Conservation (phyloP, 2,888 invertebrate genomes). For the Oithona nana region DNA sequence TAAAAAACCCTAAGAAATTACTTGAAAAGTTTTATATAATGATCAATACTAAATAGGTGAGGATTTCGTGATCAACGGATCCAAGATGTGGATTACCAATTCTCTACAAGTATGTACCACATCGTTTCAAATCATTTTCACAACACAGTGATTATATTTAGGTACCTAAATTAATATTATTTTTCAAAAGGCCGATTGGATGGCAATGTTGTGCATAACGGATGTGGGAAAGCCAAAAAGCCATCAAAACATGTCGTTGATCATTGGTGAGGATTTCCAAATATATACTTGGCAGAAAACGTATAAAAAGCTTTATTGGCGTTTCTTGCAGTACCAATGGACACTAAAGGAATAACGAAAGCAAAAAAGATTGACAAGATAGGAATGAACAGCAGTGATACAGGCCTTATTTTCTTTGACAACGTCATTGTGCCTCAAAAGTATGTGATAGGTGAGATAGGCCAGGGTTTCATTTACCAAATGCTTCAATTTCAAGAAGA, state of each 20-base stretch:
- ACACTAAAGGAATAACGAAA: constrained; percentile 27
- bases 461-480: constrained; percentile 25
- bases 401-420: constrained; percentile 35
- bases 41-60: no score
- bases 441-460: constrained; percentile 34
- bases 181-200: constrained; percentile 33
- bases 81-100: constrained; percentile 39
- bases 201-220: constrained; percentile 37
- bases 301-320: no score
- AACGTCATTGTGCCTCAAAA: constrained; percentile 34
- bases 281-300: no score
- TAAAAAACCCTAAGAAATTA: no score
- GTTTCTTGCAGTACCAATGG: constrained; percentile 34
- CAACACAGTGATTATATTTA: no score
- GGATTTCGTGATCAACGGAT: constrained; percentile 35
- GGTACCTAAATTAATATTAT: background rate
- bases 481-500: constrained; percentile 35
- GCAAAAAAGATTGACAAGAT: constrained; percentile 33
- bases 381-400: constrained; percentile 35
- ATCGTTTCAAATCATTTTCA: no score
- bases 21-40: no score
- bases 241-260: constrained; percentile 36
- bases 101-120: constrained; percentile 30
- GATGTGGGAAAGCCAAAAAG: constrained; percentile 25
- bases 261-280: no score